phyloP scores from a whole-genome alignment of 2,113 vertebrate species.

The Osmerus eperlanus region DNA sequence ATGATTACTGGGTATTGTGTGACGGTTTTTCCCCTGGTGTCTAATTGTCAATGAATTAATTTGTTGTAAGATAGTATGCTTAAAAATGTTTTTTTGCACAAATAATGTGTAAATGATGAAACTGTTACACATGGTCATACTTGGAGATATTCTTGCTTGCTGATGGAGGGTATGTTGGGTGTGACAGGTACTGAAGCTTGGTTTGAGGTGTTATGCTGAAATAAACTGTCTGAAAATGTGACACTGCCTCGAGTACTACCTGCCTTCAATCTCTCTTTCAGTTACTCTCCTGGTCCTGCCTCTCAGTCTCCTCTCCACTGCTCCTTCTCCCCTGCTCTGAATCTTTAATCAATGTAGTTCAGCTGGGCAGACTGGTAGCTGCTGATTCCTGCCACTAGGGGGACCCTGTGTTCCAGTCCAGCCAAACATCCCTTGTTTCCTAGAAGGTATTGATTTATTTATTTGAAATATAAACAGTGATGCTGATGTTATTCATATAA shows the following conservation, averaged over 20 bases:
- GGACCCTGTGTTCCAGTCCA: too few relatives aligned
- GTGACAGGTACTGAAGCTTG: constrained; percentile 54
- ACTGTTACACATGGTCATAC: constrained; percentile 47
- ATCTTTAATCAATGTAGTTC: too few relatives aligned
- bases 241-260: neutral
- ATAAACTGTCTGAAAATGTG: constrained; percentile 70
- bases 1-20: constrained; percentile 47
- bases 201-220: constrained; percentile 69
- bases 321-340: too few relatives aligned
- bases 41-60: constrained; percentile 45
- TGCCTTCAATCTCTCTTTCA: too few relatives aligned
- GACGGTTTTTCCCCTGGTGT: constrained; percentile 44
- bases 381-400: too few relatives aligned
- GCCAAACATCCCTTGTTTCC: too few relatives aligned
- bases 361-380: too few relatives aligned
- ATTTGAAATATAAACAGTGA: too few relatives aligned
- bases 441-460: too few relatives aligned
- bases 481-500: too few relatives aligned
- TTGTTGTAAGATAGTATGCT: constrained; percentile 61
- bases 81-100: constrained; percentile 51
- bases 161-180: constrained; percentile 57
- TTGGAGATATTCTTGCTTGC: constrained; percentile 61
- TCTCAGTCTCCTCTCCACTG: too few relatives aligned
- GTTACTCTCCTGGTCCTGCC: neutral
- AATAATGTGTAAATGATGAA: constrained; percentile 27